phyloP scores from a whole-genome alignment of 2,797 vertebrate genomes.

The Chanos chanos region DNA sequence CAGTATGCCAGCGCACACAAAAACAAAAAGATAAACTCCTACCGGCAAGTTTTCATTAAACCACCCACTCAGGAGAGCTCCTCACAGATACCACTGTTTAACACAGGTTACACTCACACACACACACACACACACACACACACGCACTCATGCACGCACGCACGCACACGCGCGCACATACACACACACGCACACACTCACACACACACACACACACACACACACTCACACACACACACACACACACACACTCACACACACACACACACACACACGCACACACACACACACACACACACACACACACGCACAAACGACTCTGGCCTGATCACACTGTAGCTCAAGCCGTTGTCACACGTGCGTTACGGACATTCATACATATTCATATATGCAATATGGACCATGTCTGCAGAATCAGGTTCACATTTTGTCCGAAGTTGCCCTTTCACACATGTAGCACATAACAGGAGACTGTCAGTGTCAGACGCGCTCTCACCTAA shows the following conservation, averaged over 20 bases:
- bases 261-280: background rate
- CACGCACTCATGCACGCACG: background rate
- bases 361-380: too few relatives aligned
- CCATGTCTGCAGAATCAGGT: too few relatives aligned
- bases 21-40: slow-evolving; percentile 39
- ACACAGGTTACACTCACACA: too few relatives aligned
- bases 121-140: background rate
- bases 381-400: too few relatives aligned
- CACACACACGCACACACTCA: too few relatives aligned
- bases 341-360: too few relatives aligned
- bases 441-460: too few relatives aligned
- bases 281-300: background rate
- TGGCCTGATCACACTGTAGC: slow-evolving; percentile 19
- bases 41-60: slow-evolving; percentile 41
- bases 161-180: background rate
- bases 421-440: too few relatives aligned
- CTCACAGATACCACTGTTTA: slow-evolving; percentile 35
- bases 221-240: too few relatives aligned
- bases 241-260: background rate
- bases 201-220: background rate
- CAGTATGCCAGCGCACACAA: slow-evolving; percentile 47
- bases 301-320: slow-evolving; percentile 22
- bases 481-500: too few relatives aligned
- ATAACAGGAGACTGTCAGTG: too few relatives aligned
- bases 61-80: slow-evolving; percentile 62